phyloP scores from a whole-genome alignment of 2,888 invertebrate genomes.

The Heliconius ismenius region DNA sequence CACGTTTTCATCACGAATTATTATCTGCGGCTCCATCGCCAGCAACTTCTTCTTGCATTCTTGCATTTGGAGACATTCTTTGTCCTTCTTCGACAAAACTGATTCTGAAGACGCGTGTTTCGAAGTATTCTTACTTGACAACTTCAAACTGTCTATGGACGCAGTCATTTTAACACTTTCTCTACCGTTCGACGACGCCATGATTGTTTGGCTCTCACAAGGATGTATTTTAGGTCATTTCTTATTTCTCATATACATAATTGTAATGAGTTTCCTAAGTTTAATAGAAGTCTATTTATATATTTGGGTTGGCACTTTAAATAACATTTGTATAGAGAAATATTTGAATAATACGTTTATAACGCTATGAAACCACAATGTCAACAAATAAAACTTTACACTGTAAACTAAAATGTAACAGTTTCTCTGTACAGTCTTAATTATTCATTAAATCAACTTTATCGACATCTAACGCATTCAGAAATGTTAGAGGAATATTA shows the following conservation, averaged over 20 bases:
- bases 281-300: background rate
- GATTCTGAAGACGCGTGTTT: constrained; percentile 79
- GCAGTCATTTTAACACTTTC: constrained; percentile 73
- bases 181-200: constrained; percentile 75
- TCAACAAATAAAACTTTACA: constrained; percentile 31
- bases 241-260: constrained; percentile 2
- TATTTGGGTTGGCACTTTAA: background rate
- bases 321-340: constrained; percentile 2
- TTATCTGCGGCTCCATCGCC: constrained; percentile 76
- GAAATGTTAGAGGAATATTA: background rate
- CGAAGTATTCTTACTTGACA: constrained; percentile 75
- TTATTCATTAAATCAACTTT: constrained; percentile 29
- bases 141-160: constrained; percentile 75
- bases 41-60: constrained; percentile 77
- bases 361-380: constrained; percentile 13
- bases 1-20: constrained; percentile 77
- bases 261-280: background rate
- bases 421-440: constrained; percentile 17
- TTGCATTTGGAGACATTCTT: constrained; percentile 75
- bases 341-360: constrained; percentile 3
- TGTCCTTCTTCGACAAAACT: constrained; percentile 73
- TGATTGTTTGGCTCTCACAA: constrained; percentile 42
- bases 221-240: constrained; percentile 19
- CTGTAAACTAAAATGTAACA: constrained; percentile 19
- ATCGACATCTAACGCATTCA: constrained; percentile 7